Percentiles rank a stretch among this genome's conserved stretches.
Conservation (phyloP, 2,888 invertebrate genomes). For the Biston stratarius region DNA sequence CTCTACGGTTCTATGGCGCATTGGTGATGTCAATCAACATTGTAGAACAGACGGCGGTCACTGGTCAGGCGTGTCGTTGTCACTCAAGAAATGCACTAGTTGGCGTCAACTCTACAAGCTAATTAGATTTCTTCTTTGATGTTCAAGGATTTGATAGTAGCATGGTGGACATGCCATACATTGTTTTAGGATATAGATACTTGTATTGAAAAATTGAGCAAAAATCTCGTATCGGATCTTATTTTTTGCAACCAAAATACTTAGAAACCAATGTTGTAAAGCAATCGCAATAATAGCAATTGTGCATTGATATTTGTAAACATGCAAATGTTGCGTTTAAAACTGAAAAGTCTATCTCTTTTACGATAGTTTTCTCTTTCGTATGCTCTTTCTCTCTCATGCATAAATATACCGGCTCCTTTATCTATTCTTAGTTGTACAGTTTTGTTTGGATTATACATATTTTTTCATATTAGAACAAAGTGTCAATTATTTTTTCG, state of each 20-base stretch:
- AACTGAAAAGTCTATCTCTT: too few species aligned
- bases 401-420: too few species aligned
- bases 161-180: slow-evolving; percentile 13
- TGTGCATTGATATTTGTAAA: too few species aligned
- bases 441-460: too few species aligned
- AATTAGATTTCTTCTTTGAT: slow-evolving; percentile 34
- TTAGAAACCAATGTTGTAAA: background rate
- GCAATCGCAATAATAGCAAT: too few species aligned
- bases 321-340: too few species aligned
- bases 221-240: background rate
- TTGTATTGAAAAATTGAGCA: background rate
- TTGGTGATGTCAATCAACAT: slow-evolving; percentile 26
- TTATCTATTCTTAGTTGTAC: too few species aligned
- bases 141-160: slow-evolving; percentile 12
- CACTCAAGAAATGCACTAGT: slow-evolving; percentile 29
- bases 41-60: slow-evolving; percentile 12
- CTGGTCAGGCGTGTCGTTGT: slow-evolving; percentile 24
- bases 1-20: slow-evolving; percentile 7
- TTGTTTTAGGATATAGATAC: background rate
- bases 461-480: too few species aligned
- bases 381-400: too few species aligned
- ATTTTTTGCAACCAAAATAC: background rate
- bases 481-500: too few species aligned
- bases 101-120: slow-evolving; percentile 18
- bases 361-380: too few species aligned